Base-by-base conservation (phyloP, 2,113 vertebrate genomes). In the Eupsittula cactorum region DNA sequence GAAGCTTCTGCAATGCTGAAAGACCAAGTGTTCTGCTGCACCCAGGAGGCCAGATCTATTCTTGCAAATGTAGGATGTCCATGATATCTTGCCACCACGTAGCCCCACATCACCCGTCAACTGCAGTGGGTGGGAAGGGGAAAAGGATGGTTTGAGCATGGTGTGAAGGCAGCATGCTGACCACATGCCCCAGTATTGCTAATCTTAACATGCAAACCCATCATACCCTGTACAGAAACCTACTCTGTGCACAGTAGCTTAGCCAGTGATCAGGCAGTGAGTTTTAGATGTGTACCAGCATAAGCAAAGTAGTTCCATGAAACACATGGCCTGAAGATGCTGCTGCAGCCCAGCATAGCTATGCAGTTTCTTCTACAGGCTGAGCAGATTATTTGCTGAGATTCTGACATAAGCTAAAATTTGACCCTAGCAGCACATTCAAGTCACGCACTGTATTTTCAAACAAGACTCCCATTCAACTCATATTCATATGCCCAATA, bases 241-340 rank as follows among this genome's bases (percentile, higher is more conserved):
- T 39, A 0, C 6, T 1, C 67, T 1, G 3, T 2, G 3, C 47
- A 25, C 1, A 1, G 2, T 1, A 46, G 33, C 50, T 57, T 63
- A 4, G 23, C 23, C 29, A 6, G 1, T 2, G 17, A 8, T 2
- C 20, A 65, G 35, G 21, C 7, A 59, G 28, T 1, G 16, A 4
- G 5, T 16, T 44, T 6, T 13, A 14, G 3, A 1, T 8, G 8
- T 2, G 24, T 9, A 55, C 6, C 41, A 59, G 47, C 70, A 23
- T 0, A 5, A 46, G 18, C 20, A 33, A 44, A 78, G 25, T 0
- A 64, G 21, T 33, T 17, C 6, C 3, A 16, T 1, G 2, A 44
- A 44, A 93, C 14, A 1, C 0, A 28, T 0, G 21, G 53, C 21
- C 7, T 0, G 11, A 10, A 64, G 17, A 59, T 16, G 10, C 14